Base-by-base conservation (phyloP, 2,888 invertebrate genomes). In the Brachyptera risi region DNA sequence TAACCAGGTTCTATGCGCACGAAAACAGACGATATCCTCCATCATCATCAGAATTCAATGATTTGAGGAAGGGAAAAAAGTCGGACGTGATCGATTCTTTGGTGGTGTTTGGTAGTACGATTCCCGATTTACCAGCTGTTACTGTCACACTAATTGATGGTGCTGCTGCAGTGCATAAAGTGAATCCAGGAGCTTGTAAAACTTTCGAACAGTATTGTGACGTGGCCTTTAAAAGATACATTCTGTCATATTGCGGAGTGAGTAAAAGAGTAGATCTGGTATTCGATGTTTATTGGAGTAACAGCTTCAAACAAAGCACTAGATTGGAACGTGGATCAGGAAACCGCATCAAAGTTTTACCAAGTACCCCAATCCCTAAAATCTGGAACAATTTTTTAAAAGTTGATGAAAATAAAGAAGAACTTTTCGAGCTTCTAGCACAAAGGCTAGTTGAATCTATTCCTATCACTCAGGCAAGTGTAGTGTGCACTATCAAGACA, bases 231-330 rank as follows among this genome's bases (percentile, higher is more conserved):
- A 15, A 44, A 44, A 21, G 3, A 11, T 44, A 44, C 44, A 17
- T 44, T 21, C 11, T 19, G 5, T 21, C 17, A 21, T 44, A 11
- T 3, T 21, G 21, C 44, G 44, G 23, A 21, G 17, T 37, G 13
- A 21, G 40, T 40, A 17, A 63, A 62, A 50, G 62, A 15, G 21
- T 61, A 2, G 62, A 61, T 27, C 59, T 49, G 17, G 59, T 60
- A 5, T 61, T 47, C 35, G 60, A 62, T 37, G 19, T 15, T 24
- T 62, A 62, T 40, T 31, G 19, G 4, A 61, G 31, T 19, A 44
- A 49, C 35, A 62, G 51, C 24, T 54, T 62, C 19, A 62, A 62
- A 49, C 7, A 24, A 19, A 23, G 44, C 15, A 44, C 35, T n/a
- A 40, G 58, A 2, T 44, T 42, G 13, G 24, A 31, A n/a, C 27